Percentiles rank a stretch among this genome's conserved stretches.
phyloP scores from a whole-genome alignment of 1,140 invertebrate species.

The Armadillidium nasatum region DNA sequence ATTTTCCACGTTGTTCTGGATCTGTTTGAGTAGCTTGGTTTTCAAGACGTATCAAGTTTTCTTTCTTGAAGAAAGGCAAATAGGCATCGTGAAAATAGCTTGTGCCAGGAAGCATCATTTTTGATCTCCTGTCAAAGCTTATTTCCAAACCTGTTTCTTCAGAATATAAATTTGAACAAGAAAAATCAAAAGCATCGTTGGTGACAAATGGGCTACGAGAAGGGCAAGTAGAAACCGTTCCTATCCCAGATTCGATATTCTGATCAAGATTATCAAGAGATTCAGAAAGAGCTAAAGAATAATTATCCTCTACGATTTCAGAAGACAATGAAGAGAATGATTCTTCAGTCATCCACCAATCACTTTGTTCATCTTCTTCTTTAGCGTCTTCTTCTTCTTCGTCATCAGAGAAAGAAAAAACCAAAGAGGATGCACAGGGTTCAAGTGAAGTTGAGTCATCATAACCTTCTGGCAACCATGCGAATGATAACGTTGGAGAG shows the following conservation, averaged over 20 bases:
- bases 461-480: neutral
- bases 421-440: neutral
- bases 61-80: neutral
- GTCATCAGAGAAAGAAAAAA: neutral
- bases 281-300: neutral
- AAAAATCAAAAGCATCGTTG: neutral
- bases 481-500: neutral
- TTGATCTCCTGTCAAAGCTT: neutral
- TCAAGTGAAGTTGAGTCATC: neutral
- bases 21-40: neutral
- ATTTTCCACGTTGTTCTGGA: neutral
- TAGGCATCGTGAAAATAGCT: neutral
- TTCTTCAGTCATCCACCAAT: neutral
- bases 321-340: neutral
- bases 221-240: neutral
- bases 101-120: neutral
- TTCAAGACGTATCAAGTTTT: neutral
- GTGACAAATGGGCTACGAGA: neutral
- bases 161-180: neutral
- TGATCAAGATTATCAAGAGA: neutral
- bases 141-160: neutral
- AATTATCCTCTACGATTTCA: neutral
- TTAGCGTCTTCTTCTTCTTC: neutral
- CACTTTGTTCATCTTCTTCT: neutral
- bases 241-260: neutral